Percentiles rank a stretch among this genome's conserved stretches.
Evolutionary conservation across 2,113 vertebrate genomes (phyloP).

Genomic region (Ovis aries): DNA sequence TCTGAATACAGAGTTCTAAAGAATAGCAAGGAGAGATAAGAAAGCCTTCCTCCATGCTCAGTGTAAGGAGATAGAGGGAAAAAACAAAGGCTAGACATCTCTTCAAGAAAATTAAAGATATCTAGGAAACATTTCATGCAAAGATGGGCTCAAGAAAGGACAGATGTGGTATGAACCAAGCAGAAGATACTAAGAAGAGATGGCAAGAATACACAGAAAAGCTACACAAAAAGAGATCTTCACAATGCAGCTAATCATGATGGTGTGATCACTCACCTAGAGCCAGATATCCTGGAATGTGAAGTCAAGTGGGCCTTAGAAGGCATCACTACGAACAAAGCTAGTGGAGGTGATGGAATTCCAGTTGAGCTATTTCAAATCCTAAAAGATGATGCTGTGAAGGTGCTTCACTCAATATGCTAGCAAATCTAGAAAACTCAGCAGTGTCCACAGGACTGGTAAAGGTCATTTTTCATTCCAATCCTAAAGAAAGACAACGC

Average conservation of each 20-base stretch:
- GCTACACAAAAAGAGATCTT: background rate
- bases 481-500: background rate
- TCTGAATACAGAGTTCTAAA: background rate
- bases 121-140: background rate
- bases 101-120: background rate
- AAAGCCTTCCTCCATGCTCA: background rate
- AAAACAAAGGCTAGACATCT: background rate
- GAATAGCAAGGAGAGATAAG: background rate
- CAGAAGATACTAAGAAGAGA: background rate
- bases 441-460: background rate
- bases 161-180: background rate
- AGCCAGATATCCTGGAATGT: background rate
- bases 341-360: background rate
- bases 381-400: background rate
- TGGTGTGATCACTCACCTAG: background rate
- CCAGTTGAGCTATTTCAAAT: background rate
- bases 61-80: background rate
- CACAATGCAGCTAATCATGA: background rate
- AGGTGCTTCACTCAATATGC: background rate
- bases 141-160: background rate
- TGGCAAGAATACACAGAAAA: background rate
- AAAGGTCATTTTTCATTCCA: background rate
- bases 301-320: background rate
- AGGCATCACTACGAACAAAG: background rate
- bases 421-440: background rate